phyloP scores from a whole-genome alignment of 92 coral and sea anemone species.

The Bergia sp. region DNA sequence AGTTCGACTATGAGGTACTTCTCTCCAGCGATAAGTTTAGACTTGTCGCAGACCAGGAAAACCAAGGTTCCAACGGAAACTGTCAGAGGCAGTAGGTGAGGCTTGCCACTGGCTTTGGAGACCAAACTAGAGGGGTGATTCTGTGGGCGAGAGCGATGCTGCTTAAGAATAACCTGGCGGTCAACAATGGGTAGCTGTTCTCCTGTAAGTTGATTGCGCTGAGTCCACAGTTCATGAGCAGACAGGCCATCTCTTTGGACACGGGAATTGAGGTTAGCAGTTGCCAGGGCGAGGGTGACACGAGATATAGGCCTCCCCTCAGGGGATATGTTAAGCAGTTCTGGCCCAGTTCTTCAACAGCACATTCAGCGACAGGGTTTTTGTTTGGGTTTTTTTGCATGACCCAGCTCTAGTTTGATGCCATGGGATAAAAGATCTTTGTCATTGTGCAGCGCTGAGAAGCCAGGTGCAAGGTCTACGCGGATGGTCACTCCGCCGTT shows the following conservation, averaged over 20 bases:
- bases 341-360: slow-evolving; percentile 28
- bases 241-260: slow-evolving; percentile 48
- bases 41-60: slow-evolving; percentile 41
- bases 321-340: neutral
- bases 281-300: slow-evolving; percentile 33
- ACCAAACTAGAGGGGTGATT: slow-evolving; percentile 47
- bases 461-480: slow-evolving; percentile 39
- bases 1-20: slow-evolving; percentile 46
- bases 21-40: slow-evolving; percentile 45
- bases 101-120: slow-evolving; percentile 46
- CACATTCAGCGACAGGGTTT: slow-evolving; percentile 42
- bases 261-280: slow-evolving; percentile 26
- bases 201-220: slow-evolving; percentile 52
- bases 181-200: slow-evolving; percentile 43
- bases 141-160: slow-evolving; percentile 31
- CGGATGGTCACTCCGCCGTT: slow-evolving; percentile 49
- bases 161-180: slow-evolving; percentile 44
- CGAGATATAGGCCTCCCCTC: slow-evolving; percentile 25
- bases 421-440: slow-evolving; percentile 35
- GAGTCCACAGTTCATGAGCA: slow-evolving; percentile 51
- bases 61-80: slow-evolving; percentile 20
- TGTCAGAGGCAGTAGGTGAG: slow-evolving; percentile 2
- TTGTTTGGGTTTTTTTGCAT: slow-evolving; percentile 34
- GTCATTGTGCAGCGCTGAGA: slow-evolving; percentile 21
- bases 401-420: slow-evolving; percentile 32